Conservation (phyloP, 1,140 invertebrate genomes). For the Heterodera schachtii region DNA sequence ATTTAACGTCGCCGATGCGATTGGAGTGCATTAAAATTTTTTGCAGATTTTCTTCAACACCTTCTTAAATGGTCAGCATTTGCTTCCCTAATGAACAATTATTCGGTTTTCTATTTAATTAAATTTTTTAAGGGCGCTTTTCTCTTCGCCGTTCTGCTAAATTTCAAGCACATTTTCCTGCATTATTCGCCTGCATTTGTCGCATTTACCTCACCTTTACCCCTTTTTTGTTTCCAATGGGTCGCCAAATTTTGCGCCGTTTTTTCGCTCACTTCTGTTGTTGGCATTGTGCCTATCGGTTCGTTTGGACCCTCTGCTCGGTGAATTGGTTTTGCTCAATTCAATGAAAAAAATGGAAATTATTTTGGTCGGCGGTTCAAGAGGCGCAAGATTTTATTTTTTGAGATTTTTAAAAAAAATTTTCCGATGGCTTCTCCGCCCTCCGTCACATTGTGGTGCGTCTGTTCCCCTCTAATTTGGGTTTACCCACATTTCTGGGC, state of each 20-base stretch:
- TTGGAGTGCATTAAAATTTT: too few relatives aligned
- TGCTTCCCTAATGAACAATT: too few relatives aligned
- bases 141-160: constrained; percentile 84
- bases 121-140: constrained; percentile 80
- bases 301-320: constrained; percentile 69
- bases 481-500: constrained; percentile 96
- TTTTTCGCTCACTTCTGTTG: constrained; percentile 62
- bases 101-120: too few relatives aligned
- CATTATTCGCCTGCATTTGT: constrained; percentile 92
- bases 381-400: too few relatives aligned
- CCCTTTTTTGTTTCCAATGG: constrained; percentile 52
- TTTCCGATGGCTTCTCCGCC: constrained; percentile 64
- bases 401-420: too few relatives aligned
- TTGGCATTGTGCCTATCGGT: constrained; percentile 74
- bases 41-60: too few relatives aligned
- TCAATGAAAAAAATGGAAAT: too few relatives aligned
- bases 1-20: too few relatives aligned
- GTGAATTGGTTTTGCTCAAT: too few relatives aligned
- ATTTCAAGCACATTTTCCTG: constrained; percentile 96
- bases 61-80: too few relatives aligned
- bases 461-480: constrained; percentile 95
- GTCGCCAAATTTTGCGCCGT: constrained; percentile 71
- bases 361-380: too few relatives aligned
- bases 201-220: constrained; percentile 77
- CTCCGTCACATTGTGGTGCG: constrained; percentile 77